Evolutionary conservation across 2,797 vertebrate genomes (phyloP).

Genomic region (Gymnocypris eckloni): DNA sequence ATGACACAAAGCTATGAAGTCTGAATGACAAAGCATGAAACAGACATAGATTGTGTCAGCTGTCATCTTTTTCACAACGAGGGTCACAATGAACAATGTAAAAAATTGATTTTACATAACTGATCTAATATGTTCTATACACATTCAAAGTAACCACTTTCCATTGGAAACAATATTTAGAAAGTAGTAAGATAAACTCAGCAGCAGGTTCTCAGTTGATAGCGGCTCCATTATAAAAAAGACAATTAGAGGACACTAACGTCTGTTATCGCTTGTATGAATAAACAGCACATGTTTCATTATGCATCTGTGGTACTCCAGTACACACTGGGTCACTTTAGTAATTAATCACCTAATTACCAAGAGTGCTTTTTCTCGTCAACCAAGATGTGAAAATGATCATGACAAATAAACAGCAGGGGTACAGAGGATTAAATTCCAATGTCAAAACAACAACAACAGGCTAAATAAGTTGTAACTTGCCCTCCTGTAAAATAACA

Average conservation of each 20-base stretch:
- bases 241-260: conserved; percentile 22
- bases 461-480: conserved; percentile 69
- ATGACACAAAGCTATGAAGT: not conserved
- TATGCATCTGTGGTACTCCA: conserved; percentile 58
- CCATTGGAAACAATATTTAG: not conserved
- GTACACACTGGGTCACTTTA: conserved; percentile 74
- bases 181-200: conserved; percentile 3
- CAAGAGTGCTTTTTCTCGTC: conserved; percentile 71
- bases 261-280: conserved; percentile 45
- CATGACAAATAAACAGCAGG: conserved; percentile 69
- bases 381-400: conserved; percentile 73
- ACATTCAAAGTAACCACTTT: not conserved
- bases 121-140: not conserved
- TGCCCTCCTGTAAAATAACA: conserved; percentile 69
- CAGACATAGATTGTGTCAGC: not conserved
- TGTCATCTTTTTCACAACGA: not conserved
- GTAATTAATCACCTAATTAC: conserved; percentile 77
- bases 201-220: conserved; percentile 4
- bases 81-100: not conserved
- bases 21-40: not conserved
- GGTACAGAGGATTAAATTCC: conserved; percentile 55
- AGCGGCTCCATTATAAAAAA: not conserved
- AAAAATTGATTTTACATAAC: not conserved
- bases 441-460: conserved; percentile 63
- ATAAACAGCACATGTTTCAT: conserved; percentile 55